Evolutionary conservation across 1,140 invertebrate genomes (phyloP).

Genomic region (Cyclina sinensis): DNA sequence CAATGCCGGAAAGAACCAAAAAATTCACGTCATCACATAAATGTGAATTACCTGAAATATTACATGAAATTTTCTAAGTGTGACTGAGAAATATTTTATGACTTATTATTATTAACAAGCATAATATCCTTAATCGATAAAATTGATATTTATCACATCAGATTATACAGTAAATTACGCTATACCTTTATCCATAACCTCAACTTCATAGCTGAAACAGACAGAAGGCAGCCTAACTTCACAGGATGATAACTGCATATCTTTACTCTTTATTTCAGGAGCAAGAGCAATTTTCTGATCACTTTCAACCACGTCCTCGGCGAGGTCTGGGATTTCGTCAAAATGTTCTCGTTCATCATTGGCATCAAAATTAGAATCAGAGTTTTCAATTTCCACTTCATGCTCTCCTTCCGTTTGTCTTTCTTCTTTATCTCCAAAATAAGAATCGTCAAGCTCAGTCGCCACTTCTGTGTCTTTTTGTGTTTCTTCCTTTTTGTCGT

Average conservation of each 20-base stretch:
- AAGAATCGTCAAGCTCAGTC: too few species aligned
- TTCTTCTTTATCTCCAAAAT: not conserved
- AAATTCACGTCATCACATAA: too few species aligned
- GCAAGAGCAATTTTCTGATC: not conserved
- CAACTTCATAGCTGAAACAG: slow-evolving; percentile 61
- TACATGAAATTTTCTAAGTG: too few species aligned
- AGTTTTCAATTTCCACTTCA: not conserved
- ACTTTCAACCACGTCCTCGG: not conserved
- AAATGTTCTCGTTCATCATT: slow-evolving; percentile 10
- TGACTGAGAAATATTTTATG: too few species aligned
- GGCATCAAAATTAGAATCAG: not conserved
- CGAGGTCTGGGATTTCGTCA: slow-evolving; percentile 29
- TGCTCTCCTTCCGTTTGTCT: too few species aligned
- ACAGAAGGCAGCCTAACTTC: slow-evolving; percentile 57
- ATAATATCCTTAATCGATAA: too few species aligned
- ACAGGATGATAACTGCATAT: slow-evolving; percentile 47
- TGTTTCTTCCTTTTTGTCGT: not conserved
- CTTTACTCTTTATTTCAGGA: not conserved
- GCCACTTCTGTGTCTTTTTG: not conserved
- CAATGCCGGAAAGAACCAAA: too few species aligned
- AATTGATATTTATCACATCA: too few species aligned
- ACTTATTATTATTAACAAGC: too few species aligned
- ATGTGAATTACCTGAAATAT: too few species aligned
- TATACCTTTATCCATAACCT: slow-evolving; percentile 58
- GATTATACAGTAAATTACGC: too few species aligned